These are phyloP conservation scores for Yponomeuta plumbellus DNA, from an alignment of 2,888 invertebrate genomes.

Conservation along the genomic window DNA sequence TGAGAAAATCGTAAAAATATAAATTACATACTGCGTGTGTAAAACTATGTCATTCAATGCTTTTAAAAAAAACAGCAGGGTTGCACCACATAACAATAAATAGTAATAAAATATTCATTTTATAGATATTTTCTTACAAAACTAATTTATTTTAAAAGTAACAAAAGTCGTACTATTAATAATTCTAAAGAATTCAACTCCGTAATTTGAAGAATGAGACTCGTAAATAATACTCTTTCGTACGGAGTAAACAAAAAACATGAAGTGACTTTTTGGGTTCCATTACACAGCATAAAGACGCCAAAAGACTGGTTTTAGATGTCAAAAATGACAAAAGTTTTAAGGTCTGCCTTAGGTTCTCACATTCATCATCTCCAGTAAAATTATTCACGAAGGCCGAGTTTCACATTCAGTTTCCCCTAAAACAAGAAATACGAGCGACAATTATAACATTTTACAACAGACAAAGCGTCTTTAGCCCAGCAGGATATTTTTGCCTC, in stretches of 20 bases:
- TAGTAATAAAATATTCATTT: no score
- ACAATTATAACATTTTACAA: not conserved
- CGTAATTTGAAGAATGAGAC: constrained; percentile 51
- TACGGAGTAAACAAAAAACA: constrained; percentile 36
- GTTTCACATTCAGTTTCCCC: not conserved
- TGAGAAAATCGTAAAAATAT: not conserved
- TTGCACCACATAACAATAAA: no score
- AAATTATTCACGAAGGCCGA: not conserved
- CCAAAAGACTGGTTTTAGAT: constrained; percentile 27
- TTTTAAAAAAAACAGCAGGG: no score
- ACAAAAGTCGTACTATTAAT: not conserved
- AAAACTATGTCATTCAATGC: no score
- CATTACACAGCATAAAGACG: constrained; percentile 29
- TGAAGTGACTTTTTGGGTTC: constrained; percentile 36
- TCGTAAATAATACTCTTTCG: constrained; percentile 55
- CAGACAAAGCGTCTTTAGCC: not conserved
- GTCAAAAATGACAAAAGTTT: not conserved
- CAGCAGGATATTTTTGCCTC: not conserved
- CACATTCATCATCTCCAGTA: constrained; percentile 11
- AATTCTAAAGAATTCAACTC: not conserved
- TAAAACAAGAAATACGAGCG: not conserved
- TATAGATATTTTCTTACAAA: no score
- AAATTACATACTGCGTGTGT: not conserved
- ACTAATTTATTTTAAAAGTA: no score
- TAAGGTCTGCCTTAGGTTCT: constrained; percentile 18